phyloP scores from a whole-genome alignment of 2,113 vertebrate genomes.

The Charadrius vociferus region DNA sequence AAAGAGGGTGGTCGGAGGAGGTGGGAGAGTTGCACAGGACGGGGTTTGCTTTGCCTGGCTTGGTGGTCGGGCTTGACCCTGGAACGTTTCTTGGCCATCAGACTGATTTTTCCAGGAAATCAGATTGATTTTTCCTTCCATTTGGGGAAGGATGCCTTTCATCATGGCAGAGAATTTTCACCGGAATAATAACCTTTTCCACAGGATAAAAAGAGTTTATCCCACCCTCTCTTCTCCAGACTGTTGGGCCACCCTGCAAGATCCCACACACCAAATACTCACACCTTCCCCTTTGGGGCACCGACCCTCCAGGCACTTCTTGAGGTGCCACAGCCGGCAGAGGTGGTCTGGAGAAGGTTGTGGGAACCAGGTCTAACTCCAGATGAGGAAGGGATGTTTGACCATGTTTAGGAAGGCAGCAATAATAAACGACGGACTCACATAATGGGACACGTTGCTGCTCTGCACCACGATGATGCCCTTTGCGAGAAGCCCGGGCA shows the following conservation, averaged over 20 bases:
- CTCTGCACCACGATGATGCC: accelerated
- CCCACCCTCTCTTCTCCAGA: accelerated
- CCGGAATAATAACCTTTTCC: neutral
- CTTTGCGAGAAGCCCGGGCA: neutral
- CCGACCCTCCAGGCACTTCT: accelerated
- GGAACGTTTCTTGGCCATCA: neutral
- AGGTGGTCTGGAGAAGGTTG: neutral
- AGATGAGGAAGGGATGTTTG: neutral
- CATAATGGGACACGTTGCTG: accelerated
- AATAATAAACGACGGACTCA: neutral
- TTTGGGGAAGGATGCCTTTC: neutral
- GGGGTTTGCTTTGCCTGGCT: neutral
- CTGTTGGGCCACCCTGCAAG: no score
- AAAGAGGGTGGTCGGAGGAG: neutral
- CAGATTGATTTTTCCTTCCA: neutral
- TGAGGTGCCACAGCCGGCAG: neutral
- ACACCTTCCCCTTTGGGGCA: accelerated
- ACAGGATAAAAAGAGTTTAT: neutral
- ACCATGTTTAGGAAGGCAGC: neutral
- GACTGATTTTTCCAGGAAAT: neutral
- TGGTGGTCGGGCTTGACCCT: neutral
- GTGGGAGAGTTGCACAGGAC: neutral
- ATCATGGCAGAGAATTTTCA: neutral
- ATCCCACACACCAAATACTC: accelerated
- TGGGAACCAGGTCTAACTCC: neutral